Conservation (phyloP, 1,140 invertebrate genomes). For the Idris sp. region DNA sequence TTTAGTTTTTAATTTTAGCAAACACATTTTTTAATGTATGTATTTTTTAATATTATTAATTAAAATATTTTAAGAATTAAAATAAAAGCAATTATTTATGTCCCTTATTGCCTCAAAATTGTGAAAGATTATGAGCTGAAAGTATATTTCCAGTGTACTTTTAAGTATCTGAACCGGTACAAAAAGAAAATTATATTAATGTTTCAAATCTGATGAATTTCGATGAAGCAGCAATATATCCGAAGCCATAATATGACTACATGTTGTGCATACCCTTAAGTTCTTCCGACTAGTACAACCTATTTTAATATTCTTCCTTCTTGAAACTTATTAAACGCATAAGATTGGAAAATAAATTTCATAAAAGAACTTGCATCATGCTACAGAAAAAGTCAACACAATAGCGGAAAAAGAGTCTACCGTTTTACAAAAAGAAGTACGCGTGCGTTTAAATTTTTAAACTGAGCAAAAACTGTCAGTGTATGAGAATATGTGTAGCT, state of each 20-base stretch:
- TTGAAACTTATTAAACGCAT: conserved; percentile 38
- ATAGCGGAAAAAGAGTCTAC: no score
- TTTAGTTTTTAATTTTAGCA: no score
- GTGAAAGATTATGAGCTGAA: no score
- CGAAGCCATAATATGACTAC: conserved; percentile 75
- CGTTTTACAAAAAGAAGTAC: conserved; percentile 61
- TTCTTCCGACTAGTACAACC: conserved; percentile 67
- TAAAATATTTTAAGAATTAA: no score
- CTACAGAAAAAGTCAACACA: neutral
- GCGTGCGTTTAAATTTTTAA: conserved; percentile 42
- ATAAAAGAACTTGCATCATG: conserved; percentile 11
- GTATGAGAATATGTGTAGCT: no score
- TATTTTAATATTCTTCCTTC: conserved; percentile 62
- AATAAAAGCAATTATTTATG: no score
- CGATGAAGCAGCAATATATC: conserved; percentile 75
- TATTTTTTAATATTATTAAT: no score
- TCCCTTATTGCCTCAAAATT: no score
- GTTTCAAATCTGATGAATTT: conserved; percentile 67
- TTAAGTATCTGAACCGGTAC: no score
- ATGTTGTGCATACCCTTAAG: conserved; percentile 74
- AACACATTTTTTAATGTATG: no score
- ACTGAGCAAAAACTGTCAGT: no score
- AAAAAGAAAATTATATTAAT: conserved; percentile 39
- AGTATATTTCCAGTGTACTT: no score
- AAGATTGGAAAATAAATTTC: conserved; percentile 27